phyloP scores from a whole-genome alignment of 2,797 vertebrate genomes.

The Falco concolor region DNA sequence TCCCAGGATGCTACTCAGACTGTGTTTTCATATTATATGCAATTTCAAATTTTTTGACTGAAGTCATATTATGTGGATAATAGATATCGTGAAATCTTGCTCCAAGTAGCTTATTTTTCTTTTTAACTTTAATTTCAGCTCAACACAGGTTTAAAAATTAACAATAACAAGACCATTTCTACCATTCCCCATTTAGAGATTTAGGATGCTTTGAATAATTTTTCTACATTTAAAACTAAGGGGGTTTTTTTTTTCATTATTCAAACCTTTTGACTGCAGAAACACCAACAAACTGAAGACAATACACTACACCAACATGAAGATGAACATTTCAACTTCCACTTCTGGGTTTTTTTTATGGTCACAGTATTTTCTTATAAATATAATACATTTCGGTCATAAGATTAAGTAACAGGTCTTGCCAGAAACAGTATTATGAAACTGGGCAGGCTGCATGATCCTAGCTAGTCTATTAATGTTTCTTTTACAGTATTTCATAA shows the following conservation, averaged over 20 bases:
- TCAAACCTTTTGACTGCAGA: neutral
- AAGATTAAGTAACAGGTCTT: conserved; percentile 11
- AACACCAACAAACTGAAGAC: neutral
- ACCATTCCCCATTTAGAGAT: neutral
- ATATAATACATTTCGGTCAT: neutral
- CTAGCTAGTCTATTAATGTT: neutral
- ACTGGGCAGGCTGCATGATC: neutral
- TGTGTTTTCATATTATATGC: neutral
- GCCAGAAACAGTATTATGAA: conserved; percentile 4
- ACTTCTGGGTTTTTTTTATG: neutral
- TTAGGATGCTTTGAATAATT: neutral
- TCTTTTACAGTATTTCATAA: neutral
- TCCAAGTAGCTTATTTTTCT: neutral
- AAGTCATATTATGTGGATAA: neutral
- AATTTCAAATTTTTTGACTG: neutral
- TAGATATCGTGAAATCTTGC: neutral
- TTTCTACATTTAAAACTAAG: neutral
- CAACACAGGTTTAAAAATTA: neutral
- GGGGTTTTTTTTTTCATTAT: neutral
- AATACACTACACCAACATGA: neutral
- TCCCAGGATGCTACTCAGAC: neutral
- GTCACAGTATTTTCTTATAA: neutral
- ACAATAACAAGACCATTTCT: neutral
- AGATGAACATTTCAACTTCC: neutral
- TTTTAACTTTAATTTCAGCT: neutral